Evolutionary conservation across 2,113 vertebrate species (phyloP).

Genomic region (Parotia lawesii): DNA sequence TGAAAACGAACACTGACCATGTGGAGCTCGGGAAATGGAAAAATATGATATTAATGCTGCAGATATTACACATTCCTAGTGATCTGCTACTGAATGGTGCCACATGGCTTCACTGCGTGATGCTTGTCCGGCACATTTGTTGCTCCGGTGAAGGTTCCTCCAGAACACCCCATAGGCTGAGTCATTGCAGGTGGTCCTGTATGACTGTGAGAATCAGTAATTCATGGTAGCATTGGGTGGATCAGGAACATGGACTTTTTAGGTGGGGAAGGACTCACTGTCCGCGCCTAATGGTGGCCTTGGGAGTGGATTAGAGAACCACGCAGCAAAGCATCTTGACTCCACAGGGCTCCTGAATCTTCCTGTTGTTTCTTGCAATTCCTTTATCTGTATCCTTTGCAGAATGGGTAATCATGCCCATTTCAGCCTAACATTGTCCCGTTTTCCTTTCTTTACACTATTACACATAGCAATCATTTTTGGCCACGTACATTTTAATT

Average conservation of each 20-base stretch:
- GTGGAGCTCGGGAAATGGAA: background rate
- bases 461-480: background rate
- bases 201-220: background rate
- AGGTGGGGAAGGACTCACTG: background rate
- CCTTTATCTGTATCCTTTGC: background rate
- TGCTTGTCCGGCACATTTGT: background rate
- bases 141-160: background rate
- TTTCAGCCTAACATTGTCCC: background rate
- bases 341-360: background rate
- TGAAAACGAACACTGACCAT: background rate
- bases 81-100: background rate
- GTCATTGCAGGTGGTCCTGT: background rate
- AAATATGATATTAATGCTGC: background rate
- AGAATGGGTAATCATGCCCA: background rate
- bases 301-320: background rate
- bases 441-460: background rate
- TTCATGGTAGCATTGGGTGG: background rate
- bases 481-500: accelerated
- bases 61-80: background rate
- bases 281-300: background rate
- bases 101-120: background rate
- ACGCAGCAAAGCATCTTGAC: accelerated
- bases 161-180: background rate
- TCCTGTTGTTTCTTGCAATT: background rate
- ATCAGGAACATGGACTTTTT: background rate